phyloP scores from a whole-genome alignment of 2,113 vertebrate species.

The Glaucidium brasilianum region DNA sequence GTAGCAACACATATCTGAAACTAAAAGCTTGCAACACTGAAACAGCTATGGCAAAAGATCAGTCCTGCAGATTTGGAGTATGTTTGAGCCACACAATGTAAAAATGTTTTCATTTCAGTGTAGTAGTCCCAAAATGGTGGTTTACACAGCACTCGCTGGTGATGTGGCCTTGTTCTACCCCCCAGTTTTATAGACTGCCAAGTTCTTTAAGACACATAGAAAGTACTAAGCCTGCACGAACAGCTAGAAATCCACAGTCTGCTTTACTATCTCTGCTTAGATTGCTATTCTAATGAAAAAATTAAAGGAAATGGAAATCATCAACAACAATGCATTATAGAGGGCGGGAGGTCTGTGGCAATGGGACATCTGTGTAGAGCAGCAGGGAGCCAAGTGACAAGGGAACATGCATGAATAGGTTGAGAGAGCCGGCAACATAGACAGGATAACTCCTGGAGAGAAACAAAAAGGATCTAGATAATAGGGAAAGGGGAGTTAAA shows the following conservation, averaged over 20 bases:
- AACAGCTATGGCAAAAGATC: not conserved
- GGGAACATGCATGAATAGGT: rapidly evolving
- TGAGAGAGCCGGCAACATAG: not conserved
- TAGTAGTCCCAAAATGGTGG: not conserved
- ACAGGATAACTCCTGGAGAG: not conserved
- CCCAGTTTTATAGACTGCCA: not conserved
- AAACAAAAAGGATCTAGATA: not conserved
- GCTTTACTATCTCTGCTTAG: not conserved
- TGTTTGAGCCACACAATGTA: not conserved
- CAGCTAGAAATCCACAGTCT: not conserved
- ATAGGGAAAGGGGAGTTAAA: not conserved
- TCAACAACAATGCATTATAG: not conserved
- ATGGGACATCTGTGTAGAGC: not conserved
- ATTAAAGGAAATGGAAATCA: not conserved
- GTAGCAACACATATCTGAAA: not conserved
- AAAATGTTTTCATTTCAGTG: not conserved
- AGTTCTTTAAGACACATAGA: not conserved
- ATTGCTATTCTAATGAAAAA: not conserved
- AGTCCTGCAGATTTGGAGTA: not conserved
- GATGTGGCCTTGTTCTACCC: not conserved
- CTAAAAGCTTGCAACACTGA: not conserved
- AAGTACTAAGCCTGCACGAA: not conserved
- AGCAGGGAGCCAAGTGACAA: not conserved
- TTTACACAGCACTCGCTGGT: not conserved
- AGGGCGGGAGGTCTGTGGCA: not conserved